Evolutionary conservation across 2,113 vertebrate species (phyloP).

Genomic region (Actenoides hombroni): DNA sequence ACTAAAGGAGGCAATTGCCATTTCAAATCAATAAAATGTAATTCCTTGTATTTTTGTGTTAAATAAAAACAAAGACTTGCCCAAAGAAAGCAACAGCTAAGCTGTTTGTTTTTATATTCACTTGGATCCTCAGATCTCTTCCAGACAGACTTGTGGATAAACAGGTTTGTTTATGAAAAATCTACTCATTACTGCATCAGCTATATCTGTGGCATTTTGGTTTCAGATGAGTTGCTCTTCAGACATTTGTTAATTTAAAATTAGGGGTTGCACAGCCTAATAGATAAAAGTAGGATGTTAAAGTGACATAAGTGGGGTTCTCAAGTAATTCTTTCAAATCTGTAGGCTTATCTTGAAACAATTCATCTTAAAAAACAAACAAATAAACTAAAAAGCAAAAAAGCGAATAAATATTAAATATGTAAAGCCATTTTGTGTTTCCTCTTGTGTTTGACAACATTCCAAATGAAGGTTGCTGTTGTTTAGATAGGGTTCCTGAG

Average conservation of each 20-base stretch:
- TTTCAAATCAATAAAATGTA: conserved; percentile 47
- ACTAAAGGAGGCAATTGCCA: conserved; percentile 44
- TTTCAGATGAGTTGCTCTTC: background rate
- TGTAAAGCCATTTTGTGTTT: conserved; percentile 33
- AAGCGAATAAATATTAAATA: conserved; percentile 65
- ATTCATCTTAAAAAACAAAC: conserved; percentile 38
- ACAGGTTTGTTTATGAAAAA: conserved; percentile 48
- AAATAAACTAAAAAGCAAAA: background rate
- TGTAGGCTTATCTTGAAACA: conserved; percentile 1
- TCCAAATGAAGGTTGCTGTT: background rate
- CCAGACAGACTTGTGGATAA: conserved; percentile 11
- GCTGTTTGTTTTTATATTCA: conserved; percentile 24
- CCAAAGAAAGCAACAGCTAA: conserved; percentile 11
- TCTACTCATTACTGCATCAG: background rate
- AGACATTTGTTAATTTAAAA: background rate
- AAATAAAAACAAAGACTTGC: conserved; percentile 33
- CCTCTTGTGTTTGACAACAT: conserved; percentile 9
- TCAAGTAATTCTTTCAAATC: background rate
- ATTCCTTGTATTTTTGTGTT: conserved; percentile 31
- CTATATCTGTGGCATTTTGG: background rate
- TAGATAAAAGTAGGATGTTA: background rate
- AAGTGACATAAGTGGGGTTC: background rate
- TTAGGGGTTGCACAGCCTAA: background rate
- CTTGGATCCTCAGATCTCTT: background rate
- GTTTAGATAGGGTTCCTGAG: background rate